Evolutionary conservation across 2,888 invertebrate species (phyloP), one percentile per base, ranked within the genome.

Genomic region (Ornithoptera alexandrae): DNA sequence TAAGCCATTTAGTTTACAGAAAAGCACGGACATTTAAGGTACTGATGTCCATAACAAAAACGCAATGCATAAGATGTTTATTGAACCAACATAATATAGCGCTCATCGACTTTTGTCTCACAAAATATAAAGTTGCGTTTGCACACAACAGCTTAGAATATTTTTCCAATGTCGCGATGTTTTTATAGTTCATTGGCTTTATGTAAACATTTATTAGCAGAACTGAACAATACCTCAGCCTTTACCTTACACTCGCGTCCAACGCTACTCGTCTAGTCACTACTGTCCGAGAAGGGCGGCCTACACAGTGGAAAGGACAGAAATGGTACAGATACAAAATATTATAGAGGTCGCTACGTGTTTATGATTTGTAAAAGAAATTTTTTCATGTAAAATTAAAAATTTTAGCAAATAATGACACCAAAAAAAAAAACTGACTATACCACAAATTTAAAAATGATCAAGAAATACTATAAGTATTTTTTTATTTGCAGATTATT

Each of bases 241-340:
- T 69, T 76, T 81, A 79, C 81, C 81, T 80, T 75, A 59, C 67
- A 20, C 42, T 65, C 58, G 59, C 36, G 62, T 30, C 46, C 65
- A 61, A 70, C 65, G 60, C 70, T 60, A 64, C 64, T 18, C 64
- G 20, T 20, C 71, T 76, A 79, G 71, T 82, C 81, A 72, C 76
- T 78, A 72, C 76, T 78, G 57, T 79, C 80, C 12, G 79, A 74
- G 70, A 76, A 69, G 66, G 77, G 74, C 22, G 79, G 77, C 78
- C 80, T 82, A 78, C 62, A 75, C 24, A 20, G 17, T 18, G 57
- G 20, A 57, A 20, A 57, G 57, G 57, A 57, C 57, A 57, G 57
- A 57, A 6, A 50, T 39, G 39, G 39, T 50, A 50, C 17, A 50
- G 18, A 50, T 17, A 15, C 10, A 17, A 50, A 50, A 50, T 17